Evolutionary conservation across 2,888 invertebrate genomes (phyloP), one percentile per base, ranked within the genome.

Genomic region (Melanchra persicariae): DNA sequence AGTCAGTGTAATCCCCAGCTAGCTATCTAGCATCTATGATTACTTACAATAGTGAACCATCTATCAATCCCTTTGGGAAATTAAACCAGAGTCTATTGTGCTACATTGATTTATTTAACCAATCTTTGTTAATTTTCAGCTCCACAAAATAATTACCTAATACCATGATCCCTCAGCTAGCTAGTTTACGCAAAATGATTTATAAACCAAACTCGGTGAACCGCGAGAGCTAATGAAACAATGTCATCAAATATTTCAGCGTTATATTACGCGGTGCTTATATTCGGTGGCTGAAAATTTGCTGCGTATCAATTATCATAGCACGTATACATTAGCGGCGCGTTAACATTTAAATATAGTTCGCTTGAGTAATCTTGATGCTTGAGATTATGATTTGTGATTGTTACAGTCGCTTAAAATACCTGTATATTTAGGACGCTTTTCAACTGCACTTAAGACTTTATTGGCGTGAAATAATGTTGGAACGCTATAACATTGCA

Each of bases 281-380:
- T 51, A 57, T 74, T 79, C 45, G 24, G 76, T 22, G 40, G 61
- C 63, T 61, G 82, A 79, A 79, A 82, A 79, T 82, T 78, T 43
- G 77, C 49, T 63, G 79, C 70, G 74, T 85, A 85, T 80, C 79
- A 87, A 85, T 86, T 87, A 87, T 83, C 72, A 54, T 68, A 63
- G 51, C 63, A 54, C 69, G 80, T 77, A 84, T 84, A 79, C 52
- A 78, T 83, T 82, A 81, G 77, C 72, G 66, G 57, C 60, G 74
- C 75, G 70, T 74, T 65, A 72, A 74, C 60, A 81, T 77, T 81
- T 72, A 70, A 77, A 71, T 82, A 43, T 82, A 71, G 45, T 34
- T 26, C 7, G 60, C 1, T n/a, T 43, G n/a, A 15, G 2, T 6
- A 6, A 1, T 63, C 55, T 87, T 81, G 74, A 74, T 81, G 51